Evolutionary conservation across 2,888 invertebrate genomes (phyloP), one percentile per base, ranked within the genome.

Genomic region (Clivina fossor): DNA sequence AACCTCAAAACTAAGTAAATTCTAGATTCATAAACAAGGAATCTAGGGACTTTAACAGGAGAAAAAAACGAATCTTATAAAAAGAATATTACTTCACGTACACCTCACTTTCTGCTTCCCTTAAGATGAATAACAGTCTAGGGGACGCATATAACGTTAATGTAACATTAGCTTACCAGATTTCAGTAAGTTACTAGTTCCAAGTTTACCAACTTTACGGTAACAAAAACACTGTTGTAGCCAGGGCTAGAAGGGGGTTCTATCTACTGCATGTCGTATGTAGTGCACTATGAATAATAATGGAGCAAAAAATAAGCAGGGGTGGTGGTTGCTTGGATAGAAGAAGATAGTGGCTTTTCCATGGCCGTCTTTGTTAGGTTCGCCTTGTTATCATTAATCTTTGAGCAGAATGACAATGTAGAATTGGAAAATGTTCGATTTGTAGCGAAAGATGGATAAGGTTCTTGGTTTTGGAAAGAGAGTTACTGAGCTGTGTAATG

Each of bases 131-230:
- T 11, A 37, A 15, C 5, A 37, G 37, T 13, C 15, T 16, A 13
- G 37, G 9, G 16, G 37, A 37, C 9, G 37, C 37, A 40, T n/a
- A 40, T 2, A 40, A 40, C 49, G 38, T 38, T 35, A 49, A 49
- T 49, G 38, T 49, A 15, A 49, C 38, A 49, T 49, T 49, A 49
- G 38, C 49, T 49, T 49, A 49, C 49, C 49, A 40, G 16, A 40
- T 40, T 40, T 40, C 19, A 30, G n/a, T 30, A 30, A 30, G 30
- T 30, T 30, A 30, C 30, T 30, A 3, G 30, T 30, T 20, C 1
- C 22, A 38, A 49, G 49, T 49, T 49, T 49, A 37, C 49, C 49
- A 49, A 49, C 38, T 49, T 49, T 24, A 49, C 20, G 33, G 16
- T 38, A 19, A 49, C 49, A 49, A 49, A 38, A 49, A 49, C 35